Percentiles rank a stretch among this genome's conserved stretches.
These are phyloP conservation scores for Meloidogyne floridensis DNA, from an alignment of 1,140 invertebrate species.

Conservation along the genomic window DNA sequence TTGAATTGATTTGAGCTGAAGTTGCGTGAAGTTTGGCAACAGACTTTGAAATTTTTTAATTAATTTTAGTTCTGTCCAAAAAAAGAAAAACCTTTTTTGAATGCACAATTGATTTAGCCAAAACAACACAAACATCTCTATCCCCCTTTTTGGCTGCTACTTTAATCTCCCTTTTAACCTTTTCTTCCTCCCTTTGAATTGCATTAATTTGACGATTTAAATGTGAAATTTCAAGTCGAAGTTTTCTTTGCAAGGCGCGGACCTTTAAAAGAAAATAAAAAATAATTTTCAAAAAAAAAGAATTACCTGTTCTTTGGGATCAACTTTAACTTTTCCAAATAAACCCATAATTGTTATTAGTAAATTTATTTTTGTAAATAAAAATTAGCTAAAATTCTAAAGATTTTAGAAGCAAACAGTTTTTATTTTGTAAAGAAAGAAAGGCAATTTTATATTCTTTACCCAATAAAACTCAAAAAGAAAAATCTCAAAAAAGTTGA, in stretches of 20 bases:
- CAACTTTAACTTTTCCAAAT: constrained; percentile 57
- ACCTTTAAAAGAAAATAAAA: constrained; percentile 65
- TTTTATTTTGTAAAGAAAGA: too few relatives aligned
- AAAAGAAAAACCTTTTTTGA: constrained; percentile 77
- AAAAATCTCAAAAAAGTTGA: too few relatives aligned
- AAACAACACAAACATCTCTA: too few relatives aligned
- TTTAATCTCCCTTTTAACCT: too few relatives aligned
- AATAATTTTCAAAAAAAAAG: background rate
- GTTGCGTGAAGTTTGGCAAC: background rate
- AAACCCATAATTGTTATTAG: constrained; percentile 50
- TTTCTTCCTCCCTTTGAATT: constrained; percentile 93
- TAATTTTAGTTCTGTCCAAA: background rate
- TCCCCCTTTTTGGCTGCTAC: too few relatives aligned
- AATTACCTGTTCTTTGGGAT: constrained; percentile 71
- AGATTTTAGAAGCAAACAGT: too few relatives aligned
- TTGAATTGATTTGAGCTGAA: too few relatives aligned
- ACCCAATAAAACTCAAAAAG: too few relatives aligned
- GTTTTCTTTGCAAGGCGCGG: constrained; percentile 87
- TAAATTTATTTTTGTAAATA: too few relatives aligned
- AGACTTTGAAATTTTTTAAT: background rate
- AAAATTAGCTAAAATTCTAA: too few relatives aligned
- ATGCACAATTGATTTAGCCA: constrained; percentile 82
- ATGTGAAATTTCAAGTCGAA: constrained; percentile 87
- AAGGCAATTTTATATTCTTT: too few relatives aligned
- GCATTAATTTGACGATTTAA: constrained; percentile 88